Base-by-base conservation (phyloP, 2,888 invertebrate species). In the Marasmarcha lunaedactyla region DNA sequence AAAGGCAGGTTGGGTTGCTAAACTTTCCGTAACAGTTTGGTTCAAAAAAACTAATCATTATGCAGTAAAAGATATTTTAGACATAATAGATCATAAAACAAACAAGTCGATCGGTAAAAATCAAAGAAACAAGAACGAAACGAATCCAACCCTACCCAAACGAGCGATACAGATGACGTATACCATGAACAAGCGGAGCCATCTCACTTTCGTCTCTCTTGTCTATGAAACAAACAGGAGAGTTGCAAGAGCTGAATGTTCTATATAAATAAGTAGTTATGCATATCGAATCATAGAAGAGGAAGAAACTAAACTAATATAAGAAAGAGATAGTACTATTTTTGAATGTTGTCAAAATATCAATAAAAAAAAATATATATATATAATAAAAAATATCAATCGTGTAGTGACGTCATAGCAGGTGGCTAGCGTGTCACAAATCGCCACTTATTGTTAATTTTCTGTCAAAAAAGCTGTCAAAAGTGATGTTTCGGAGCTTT, bases 81-180 rank as follows among this genome's bases (percentile, higher is more conserved):
- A 4, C 30, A 30, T 30, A 30, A 30, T 11, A 9, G n/a, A n/a
- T n/a, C 30, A 30, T 30, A 30, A 11, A 30, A 30, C 11, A 30
- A 30, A 30, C 30, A 30, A 30, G 4, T 7, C 20, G 7, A 20
- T 30, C 30, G 30, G 30, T 11, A 30, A 30, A 25, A 30, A 30
- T 30, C 30, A 30, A 30, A 9, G 30, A 30, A 30, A 30, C 30
- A 30, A 4, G 30, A 30, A 30, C 2, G 6, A n/a, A 30, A 30
- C 3, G 2, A 4, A 30, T 7, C 30, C 30, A 30, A 30, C 30
- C 30, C 30, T 30, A 30, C 30, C 30, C 30, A 30, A 30, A 30
- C 30, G 30, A 30, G 9, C 37, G 41, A 44, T 11, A 36, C 40
- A 48, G 44, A 48, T 46, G 46, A 50, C 47, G 48, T 50, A 44